Evolutionary conservation across 1,140 invertebrate genomes (phyloP).

Genomic region (Sitobion miscanthi): DNA sequence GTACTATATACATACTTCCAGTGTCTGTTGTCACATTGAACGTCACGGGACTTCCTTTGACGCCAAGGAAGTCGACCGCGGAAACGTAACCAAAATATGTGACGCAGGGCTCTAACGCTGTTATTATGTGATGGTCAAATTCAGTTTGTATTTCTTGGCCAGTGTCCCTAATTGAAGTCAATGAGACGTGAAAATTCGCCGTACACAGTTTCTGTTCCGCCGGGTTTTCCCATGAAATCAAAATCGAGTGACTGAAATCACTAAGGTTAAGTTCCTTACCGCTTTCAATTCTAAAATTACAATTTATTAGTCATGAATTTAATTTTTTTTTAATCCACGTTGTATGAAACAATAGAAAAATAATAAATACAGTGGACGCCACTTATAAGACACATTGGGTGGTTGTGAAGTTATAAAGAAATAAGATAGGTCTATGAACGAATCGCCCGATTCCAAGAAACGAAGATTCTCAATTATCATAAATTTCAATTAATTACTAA

Average conservation of each 20-base stretch:
- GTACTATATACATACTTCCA: background rate
- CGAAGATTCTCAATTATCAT: too few species aligned
- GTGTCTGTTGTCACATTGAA: background rate
- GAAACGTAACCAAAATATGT: background rate
- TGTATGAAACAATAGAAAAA: too few species aligned
- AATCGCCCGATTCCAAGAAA: too few species aligned
- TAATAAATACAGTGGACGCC: too few species aligned
- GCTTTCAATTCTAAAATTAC: constrained; percentile 2
- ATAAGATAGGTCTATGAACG: too few species aligned
- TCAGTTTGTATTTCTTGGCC: background rate
- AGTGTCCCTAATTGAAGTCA: background rate
- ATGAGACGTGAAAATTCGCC: background rate
- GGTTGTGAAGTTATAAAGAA: too few species aligned
- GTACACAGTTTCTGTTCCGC: background rate
- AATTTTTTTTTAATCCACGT: too few species aligned
- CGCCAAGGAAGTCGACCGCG: background rate
- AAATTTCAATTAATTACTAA: background rate
- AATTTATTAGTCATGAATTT: background rate
- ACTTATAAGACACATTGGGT: too few species aligned
- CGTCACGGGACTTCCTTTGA: background rate
- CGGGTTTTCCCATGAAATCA: background rate
- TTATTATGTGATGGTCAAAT: too few species aligned
- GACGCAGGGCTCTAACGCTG: constrained; percentile 11
- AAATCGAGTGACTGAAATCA: background rate
- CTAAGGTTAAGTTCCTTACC: background rate